Evolutionary conservation across 1,140 invertebrate species (phyloP), one percentile per base, ranked within the genome.

Genomic region (Cotesia glomerata): DNA sequence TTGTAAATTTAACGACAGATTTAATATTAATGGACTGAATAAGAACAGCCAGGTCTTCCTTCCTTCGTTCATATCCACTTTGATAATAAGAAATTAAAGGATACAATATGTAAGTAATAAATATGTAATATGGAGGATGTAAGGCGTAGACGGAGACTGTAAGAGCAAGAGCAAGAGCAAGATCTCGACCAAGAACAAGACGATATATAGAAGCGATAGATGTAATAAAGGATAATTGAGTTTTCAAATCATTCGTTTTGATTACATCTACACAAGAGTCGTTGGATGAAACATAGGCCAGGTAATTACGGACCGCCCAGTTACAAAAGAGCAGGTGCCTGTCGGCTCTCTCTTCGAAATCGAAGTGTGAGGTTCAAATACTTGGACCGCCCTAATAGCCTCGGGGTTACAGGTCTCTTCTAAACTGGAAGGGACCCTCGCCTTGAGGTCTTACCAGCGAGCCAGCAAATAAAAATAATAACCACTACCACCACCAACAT

Each of bases 291-390:
- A 78, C 80, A 81, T 82, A 81, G 81, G 77, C 79, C 78, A 78
- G 80, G 79, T 82, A 85, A 85, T 85, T 85, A 85, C 79, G 82
- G 82, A 84, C 82, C 84, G 82, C 84, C 82, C 82, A 83, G 81
- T 85, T 78, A 83, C 82, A 81, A 85, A 85, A 83, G 82, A 83
- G 82, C 84, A 85, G 84, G 84, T 85, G 84, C 81, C 81, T 84
- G 80, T 85, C 79, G 81, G 73, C 81, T 80, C 79, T 78, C 81
- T 80, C 79, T 78, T 77, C 51, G 49, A 71, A 77, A 84, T 85
- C 83, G 81, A 85, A 81, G 84, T 85, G 84, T 85, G 84, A 85
- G 84, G 84, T 85, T 85, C 81, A 84, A 85, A 85, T 85, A 82
- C 81, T 83, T 81, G 82, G 78, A 82, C 81, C 82, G 83, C 82